Evolutionary conservation across 2,888 invertebrate genomes (phyloP).

Genomic region (Lysandra bellargus): DNA sequence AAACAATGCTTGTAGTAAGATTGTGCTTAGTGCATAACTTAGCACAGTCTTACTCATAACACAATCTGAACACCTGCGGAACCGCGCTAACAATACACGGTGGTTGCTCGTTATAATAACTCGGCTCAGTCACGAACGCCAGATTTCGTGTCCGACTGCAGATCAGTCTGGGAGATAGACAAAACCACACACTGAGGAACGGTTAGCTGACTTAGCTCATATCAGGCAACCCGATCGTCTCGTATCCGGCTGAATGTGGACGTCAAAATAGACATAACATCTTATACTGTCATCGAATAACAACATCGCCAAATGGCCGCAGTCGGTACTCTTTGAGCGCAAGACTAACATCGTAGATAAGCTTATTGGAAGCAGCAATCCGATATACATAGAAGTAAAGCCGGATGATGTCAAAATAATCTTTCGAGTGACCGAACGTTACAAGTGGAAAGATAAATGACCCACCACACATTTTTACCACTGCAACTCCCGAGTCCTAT

Average conservation of each 20-base stretch:
- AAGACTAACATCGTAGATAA: not conserved
- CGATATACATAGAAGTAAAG: not conserved
- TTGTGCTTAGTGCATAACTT: no score
- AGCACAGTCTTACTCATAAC: not conserved
- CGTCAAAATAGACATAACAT: not conserved
- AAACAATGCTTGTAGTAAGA: not conserved
- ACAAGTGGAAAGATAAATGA: not conserved
- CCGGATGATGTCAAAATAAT: not conserved
- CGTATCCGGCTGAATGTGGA: constrained; percentile 7
- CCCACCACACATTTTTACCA: no score
- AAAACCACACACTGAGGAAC: constrained; percentile 13
- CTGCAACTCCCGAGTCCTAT: not conserved
- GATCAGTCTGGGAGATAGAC: constrained; percentile 12
- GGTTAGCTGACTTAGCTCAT: not conserved
- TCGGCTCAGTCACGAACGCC: constrained; percentile 12
- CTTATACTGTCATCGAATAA: constrained; percentile 19
- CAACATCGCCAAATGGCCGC: constrained; percentile 13
- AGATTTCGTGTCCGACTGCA: constrained; percentile 2
- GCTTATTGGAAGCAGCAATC: not conserved
- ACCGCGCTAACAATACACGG: not conserved
- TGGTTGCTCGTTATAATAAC: constrained; percentile 14
- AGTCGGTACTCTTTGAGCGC: constrained; percentile 12
- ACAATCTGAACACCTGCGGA: constrained; percentile 3
- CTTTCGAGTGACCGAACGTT: not conserved
- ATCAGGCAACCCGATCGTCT: not conserved